Percentiles rank a stretch among this genome's conserved stretches.
phyloP scores from a whole-genome alignment of 2,113 vertebrate species.

The Gallinago paraguaiae region DNA sequence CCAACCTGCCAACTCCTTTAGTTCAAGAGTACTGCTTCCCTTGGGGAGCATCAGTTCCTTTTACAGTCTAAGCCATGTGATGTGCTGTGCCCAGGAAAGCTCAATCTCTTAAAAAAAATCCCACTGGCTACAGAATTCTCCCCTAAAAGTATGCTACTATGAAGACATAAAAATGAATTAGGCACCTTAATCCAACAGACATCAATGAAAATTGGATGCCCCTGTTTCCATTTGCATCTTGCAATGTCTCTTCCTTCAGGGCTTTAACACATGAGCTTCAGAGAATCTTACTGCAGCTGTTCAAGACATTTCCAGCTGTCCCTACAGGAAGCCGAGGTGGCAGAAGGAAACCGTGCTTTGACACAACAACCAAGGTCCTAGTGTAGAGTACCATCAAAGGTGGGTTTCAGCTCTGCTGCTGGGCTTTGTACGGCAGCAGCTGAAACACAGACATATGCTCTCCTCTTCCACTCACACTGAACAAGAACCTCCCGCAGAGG shows the following conservation, averaged over 20 bases:
- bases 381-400: background rate
- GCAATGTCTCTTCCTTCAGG: background rate
- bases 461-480: background rate
- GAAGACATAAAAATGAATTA: background rate
- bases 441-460: background rate
- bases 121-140: background rate
- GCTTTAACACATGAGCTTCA: background rate
- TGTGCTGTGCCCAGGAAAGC: background rate
- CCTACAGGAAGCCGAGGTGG: background rate
- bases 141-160: background rate
- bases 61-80: background rate
- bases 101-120: background rate
- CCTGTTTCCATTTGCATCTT: background rate
- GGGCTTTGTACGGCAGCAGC: background rate
- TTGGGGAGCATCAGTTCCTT: background rate
- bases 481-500: background rate
- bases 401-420: constrained; percentile 14
- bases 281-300: constrained; percentile 28
- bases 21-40: background rate
- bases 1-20: background rate
- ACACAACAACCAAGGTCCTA: background rate
- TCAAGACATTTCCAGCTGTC: constrained; percentile 48
- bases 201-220: background rate
- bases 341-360: background rate
- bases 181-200: background rate